phyloP scores from a whole-genome alignment of 2,888 invertebrate species.

The Mimas tiliae region DNA sequence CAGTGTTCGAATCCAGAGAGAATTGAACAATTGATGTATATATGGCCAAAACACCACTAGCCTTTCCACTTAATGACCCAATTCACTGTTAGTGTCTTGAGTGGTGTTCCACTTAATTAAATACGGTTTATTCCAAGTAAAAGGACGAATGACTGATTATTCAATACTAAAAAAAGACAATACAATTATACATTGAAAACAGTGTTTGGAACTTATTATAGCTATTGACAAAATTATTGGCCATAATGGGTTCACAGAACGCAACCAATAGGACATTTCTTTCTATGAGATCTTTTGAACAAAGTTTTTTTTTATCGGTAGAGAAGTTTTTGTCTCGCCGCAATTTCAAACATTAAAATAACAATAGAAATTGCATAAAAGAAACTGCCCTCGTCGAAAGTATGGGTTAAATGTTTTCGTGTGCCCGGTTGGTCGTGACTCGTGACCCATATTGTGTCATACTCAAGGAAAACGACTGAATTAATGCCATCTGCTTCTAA shows the following conservation, averaged over 20 bases:
- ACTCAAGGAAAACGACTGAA: constrained; percentile 72
- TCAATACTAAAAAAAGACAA: constrained; percentile 13
- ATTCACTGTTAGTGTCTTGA: not conserved
- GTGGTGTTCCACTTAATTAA: constrained; percentile 1
- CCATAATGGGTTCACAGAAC: constrained; percentile 47
- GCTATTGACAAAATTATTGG: constrained; percentile 51
- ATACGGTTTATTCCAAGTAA: not conserved
- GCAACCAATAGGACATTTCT: constrained; percentile 32
- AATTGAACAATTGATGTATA: too few relatives aligned
- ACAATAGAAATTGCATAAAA: constrained; percentile 23
- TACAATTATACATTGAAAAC: constrained; percentile 19
- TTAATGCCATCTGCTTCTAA: constrained; percentile 65
- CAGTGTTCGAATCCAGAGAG: too few relatives aligned
- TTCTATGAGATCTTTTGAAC: constrained; percentile 17
- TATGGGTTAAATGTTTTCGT: constrained; percentile 46
- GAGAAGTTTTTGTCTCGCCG: constrained; percentile 34
- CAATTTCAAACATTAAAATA: constrained; percentile 24
- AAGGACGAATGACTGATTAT: not conserved
- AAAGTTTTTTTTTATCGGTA: constrained; percentile 2
- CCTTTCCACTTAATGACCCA: not conserved
- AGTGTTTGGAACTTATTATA: constrained; percentile 35
- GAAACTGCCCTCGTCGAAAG: constrained; percentile 34
- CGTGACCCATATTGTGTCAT: constrained; percentile 71
- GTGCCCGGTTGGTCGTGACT: constrained; percentile 55
- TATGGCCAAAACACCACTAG: too few relatives aligned